A percentile compares a stretch with the other conserved stretches of the same genome.
phyloP scores from a whole-genome alignment of 2,113 vertebrate species.

The Erpornis zantholeuca region DNA sequence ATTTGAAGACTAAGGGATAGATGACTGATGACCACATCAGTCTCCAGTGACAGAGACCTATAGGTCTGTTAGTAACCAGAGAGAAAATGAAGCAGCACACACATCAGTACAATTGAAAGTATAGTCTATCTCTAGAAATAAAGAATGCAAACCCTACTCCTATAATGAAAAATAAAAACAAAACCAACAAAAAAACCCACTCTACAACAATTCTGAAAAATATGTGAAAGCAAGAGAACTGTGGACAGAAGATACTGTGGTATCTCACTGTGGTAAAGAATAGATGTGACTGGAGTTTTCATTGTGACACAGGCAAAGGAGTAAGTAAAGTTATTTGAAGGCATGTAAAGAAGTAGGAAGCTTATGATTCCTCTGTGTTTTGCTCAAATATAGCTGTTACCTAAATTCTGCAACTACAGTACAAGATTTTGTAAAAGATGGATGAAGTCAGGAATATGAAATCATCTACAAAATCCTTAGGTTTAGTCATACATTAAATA shows the following conservation, averaged over 20 bases:
- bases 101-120: neutral
- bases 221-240: neutral
- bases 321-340: neutral
- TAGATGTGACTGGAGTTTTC: neutral
- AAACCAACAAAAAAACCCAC: neutral
- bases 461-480: neutral
- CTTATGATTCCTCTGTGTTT: neutral
- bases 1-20: neutral
- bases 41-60: neutral
- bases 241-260: neutral
- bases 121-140: neutral
- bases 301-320: neutral
- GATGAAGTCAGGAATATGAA: neutral
- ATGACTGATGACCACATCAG: neutral
- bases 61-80: neutral
- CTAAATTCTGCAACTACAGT: neutral
- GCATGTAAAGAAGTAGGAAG: neutral
- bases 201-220: neutral
- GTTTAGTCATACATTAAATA: neutral
- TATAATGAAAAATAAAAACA: neutral
- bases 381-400: neutral
- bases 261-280: neutral
- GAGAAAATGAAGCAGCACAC: neutral
- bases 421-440: neutral
- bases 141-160: neutral